These are phyloP conservation scores for Tolmerus cingulatus DNA, from an alignment of 2,888 invertebrate genomes.

Conservation along the genomic window DNA sequence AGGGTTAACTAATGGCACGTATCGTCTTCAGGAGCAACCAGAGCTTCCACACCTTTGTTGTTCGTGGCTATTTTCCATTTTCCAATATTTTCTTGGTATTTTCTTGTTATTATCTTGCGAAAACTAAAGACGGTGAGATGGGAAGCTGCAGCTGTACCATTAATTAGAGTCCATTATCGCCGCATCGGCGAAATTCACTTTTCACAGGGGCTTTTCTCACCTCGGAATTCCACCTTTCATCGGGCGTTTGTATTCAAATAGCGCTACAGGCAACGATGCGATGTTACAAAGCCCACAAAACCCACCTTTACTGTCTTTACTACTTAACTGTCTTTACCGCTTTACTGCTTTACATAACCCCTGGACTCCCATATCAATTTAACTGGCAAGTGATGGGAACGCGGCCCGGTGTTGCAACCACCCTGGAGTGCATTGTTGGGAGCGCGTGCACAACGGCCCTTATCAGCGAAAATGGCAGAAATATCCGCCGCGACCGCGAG, in stretches of 20 bases:
- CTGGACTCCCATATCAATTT: not conserved
- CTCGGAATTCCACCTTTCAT: not conserved
- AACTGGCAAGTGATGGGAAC: not conserved
- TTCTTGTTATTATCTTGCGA: not conserved
- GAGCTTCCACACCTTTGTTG: not conserved
- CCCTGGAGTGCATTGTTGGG: not conserved
- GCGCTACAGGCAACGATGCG: not conserved
- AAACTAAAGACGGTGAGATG: not conserved
- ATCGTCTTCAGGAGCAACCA: not conserved
- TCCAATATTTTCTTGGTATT: not conserved
- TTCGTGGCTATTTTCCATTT: not conserved
- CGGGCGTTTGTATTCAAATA: not conserved
- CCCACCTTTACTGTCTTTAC: not conserved
- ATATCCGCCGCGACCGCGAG: not conserved
- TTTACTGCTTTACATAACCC: not conserved
- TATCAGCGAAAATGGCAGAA: not conserved
- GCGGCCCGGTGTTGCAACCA: not conserved
- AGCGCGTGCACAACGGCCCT: not conserved
- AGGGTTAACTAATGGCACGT: no score
- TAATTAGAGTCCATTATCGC: not conserved
- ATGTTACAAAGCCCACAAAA: not conserved
- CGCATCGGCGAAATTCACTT: not conserved
- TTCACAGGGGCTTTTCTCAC: not conserved
- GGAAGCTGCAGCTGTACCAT: not conserved
- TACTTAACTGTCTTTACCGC: no score